Evolutionary conservation across 2,113 vertebrate genomes (phyloP).

Genomic region (Sceloporus undulatus): DNA sequence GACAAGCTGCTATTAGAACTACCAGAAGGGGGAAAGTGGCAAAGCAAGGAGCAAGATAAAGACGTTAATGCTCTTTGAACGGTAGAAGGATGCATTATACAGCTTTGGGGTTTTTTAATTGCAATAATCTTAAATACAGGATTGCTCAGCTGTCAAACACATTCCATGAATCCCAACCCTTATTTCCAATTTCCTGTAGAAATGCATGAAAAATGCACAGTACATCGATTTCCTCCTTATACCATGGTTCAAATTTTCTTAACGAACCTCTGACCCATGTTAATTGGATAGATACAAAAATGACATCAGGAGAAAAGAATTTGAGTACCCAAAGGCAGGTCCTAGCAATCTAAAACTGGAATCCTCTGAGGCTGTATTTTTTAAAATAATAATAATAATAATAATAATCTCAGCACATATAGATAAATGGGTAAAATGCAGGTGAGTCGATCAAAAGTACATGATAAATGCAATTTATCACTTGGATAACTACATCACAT

Average conservation of each 20-base stretch:
- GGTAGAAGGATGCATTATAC: background rate
- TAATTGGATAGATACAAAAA: background rate
- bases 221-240: background rate
- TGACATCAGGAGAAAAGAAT: background rate
- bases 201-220: background rate
- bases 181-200: conserved; percentile 3
- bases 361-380: conserved; percentile 7
- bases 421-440: conserved; percentile 32
- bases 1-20: background rate
- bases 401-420: conserved; percentile 6
- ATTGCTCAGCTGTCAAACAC: background rate
- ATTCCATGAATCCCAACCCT: background rate
- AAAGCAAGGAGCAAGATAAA: background rate
- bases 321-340: conserved; percentile 11
- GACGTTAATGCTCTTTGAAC: background rate
- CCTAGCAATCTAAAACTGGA: conserved; percentile 20
- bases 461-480: conserved; percentile 47
- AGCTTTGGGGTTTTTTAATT: background rate
- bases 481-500: conserved; percentile 22
- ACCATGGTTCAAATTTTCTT: background rate
- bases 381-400: conserved; percentile 3
- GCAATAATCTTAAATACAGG: background rate
- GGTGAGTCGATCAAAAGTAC: conserved; percentile 1
- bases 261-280: rapidly evolving
- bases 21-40: background rate